Base-by-base conservation (phyloP, 2,797 vertebrate species). In the Anguilla megastoma region DNA sequence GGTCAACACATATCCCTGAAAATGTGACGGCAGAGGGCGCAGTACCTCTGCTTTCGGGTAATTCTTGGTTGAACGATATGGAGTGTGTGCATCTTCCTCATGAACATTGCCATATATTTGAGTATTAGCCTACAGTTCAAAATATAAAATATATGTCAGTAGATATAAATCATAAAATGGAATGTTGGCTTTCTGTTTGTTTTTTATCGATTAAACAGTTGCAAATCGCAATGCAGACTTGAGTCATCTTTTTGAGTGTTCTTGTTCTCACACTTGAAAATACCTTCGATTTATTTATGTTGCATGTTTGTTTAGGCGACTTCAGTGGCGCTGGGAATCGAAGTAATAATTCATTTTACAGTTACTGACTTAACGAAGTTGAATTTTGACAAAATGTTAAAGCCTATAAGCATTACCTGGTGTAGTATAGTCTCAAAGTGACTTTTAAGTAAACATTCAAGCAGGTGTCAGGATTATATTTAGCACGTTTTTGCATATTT, bases 1-100 rank as follows among this genome's bases (percentile, higher is more conserved):
- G 10, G 71, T 33, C 30, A 76, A 18, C 76, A 80, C 45, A 45
- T 45, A 80, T 80, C 18, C 8, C 18, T 0, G 41, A 0, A 50
- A 1, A 2, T 48, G 52, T 79, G 3, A 90, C 95, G 50, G 93
- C 89, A 96, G 96, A 92, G 92, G 96, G 94, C 93, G 95, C 95
- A 87, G 76, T 85, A 76, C 88, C 33, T 89, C 88, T 88, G 60
- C n/a, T 18, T 58, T 82, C 74, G 87, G 21, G 18, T 30, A 3
- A 10, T 52, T n/a, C 48, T 85, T 85, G 71, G 80, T 82, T 84
- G 80, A 50, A 48, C 50, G n/a, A 74, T 45, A 12, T 45, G 3
- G 63, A 33, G 66, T 86, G 60, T 58, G 33, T 69, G 9, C 16
- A 24, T 45, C 41, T 16, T 33, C 76, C 36, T 80, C 76, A 24